These are phyloP conservation scores for Coturnix japonica DNA, from an alignment of 2,113 vertebrate species.

Conservation along the genomic window DNA sequence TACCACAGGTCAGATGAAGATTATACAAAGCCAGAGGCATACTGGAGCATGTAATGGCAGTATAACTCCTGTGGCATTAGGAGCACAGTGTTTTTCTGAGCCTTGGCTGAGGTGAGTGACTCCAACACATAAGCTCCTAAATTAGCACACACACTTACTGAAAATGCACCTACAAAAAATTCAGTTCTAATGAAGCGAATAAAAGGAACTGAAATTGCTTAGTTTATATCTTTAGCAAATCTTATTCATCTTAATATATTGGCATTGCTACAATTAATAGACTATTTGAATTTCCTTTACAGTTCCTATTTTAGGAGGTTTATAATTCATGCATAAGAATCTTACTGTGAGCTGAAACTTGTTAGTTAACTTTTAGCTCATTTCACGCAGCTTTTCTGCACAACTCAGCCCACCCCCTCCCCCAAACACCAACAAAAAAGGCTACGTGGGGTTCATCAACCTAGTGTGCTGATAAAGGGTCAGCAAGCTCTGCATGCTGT, in stretches of 20 bases:
- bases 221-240: conserved; percentile 63
- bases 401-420: not conserved
- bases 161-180: conserved; percentile 52
- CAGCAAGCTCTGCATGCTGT: not conserved
- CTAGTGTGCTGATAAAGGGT: not conserved
- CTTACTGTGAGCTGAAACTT: conserved; percentile 57
- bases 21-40: conserved; percentile 13
- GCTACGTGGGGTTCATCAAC: not conserved
- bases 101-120: conserved; percentile 29
- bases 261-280: conserved; percentile 69
- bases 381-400: conserved; percentile 5
- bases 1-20: conserved; percentile 48
- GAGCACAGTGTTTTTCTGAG: not conserved
- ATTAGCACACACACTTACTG: conserved; percentile 20
- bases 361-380: conserved; percentile 56
- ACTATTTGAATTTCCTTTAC: conserved; percentile 70
- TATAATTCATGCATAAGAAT: conserved; percentile 63
- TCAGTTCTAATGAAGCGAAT: conserved; percentile 58
- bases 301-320: conserved; percentile 63
- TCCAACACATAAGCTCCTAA: not conserved
- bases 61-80: not conserved
- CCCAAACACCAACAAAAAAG: not conserved
- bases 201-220: conserved; percentile 69
- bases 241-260: conserved; percentile 63
- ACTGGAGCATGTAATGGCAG: not conserved